Evolutionary conservation across 2,797 vertebrate species (phyloP).

Genomic region (Tarsius wallacei): DNA sequence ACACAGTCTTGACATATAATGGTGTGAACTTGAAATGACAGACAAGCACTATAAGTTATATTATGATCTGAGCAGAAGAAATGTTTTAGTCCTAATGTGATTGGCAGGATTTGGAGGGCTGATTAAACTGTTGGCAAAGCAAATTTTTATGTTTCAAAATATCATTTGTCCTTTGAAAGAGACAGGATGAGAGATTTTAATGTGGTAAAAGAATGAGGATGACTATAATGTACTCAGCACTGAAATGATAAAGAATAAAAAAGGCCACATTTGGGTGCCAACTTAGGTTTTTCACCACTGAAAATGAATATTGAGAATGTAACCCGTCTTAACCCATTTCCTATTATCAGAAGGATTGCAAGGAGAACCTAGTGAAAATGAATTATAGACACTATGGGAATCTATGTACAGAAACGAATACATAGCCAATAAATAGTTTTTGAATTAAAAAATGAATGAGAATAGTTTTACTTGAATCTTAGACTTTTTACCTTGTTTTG

Average conservation of each 20-base stretch:
- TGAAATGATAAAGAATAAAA: constrained; percentile 46
- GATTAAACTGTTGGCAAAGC: constrained; percentile 74
- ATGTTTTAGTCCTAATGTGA: constrained; percentile 55
- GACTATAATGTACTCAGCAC: constrained; percentile 40
- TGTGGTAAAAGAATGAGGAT: not conserved
- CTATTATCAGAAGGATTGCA: not conserved
- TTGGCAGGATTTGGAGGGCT: constrained; percentile 70
- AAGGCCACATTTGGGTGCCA: not conserved
- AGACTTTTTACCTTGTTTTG: not conserved
- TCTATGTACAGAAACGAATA: constrained; percentile 43
- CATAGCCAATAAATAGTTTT: not conserved
- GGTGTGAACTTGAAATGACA: constrained; percentile 72
- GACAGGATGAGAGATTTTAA: constrained; percentile 23
- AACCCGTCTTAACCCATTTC: not conserved
- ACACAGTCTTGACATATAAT: constrained; percentile 47
- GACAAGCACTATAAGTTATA: constrained; percentile 43
- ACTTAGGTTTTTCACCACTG: not conserved
- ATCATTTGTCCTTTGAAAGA: constrained; percentile 63
- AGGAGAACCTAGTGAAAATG: constrained; percentile 9
- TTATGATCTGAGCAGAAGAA: constrained; percentile 49
- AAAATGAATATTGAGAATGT: not conserved
- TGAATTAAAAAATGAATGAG: not conserved
- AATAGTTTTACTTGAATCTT: constrained; percentile 9
- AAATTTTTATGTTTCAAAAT: constrained; percentile 66
- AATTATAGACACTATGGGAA: not conserved